Base-by-base conservation (phyloP, 2,888 invertebrate species). In the Tolmerus cingulatus region DNA sequence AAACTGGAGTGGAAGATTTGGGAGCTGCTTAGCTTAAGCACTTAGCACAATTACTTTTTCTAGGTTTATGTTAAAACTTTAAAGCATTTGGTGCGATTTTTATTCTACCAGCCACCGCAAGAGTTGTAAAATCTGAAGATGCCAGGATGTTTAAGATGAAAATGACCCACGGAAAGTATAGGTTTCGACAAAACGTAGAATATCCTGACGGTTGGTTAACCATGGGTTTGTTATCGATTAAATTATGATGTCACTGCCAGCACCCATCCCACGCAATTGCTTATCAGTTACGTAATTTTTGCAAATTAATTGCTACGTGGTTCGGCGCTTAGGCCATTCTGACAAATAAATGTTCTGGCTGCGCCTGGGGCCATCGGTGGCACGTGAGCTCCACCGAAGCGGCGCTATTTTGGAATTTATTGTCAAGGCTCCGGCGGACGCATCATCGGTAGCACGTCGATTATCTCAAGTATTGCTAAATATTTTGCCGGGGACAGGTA, bases 251-350 rank as follows among this genome's bases (percentile, higher is more conserved):
- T 79, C 79, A 79, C 79, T 46, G 46, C 51, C 23, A 27, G 16
- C n/a, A 14, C 51, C 51, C 16, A n/a, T 51, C 14, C 9, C 23
- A 27, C 8, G 1, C 16, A 16, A 14, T n/a, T 8, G 79, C 55
- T 79, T 79, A 51, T 79, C 79, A 79, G 51, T 79, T 51, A 79
- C 51, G 55, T 79, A 79, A 79, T 79, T 78, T 43, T 78, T 43
- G 78, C 78, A 76, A 76, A 34, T 37, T 40, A 78, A 78, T 43
- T 43, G 43, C 27, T 43, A 43, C 43, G 78, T n/a, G 27, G 1
- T 23, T 40, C 12, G 8, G 40, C 77, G 27, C 8, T 37, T 34
- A 34, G 37, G 8, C 40, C 23, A 78, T 23, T 78, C 19, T 19
- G 23, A 23, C 78, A 37, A 37, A 78, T 43, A 40, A 40, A 66